Conservation (phyloP, 2,113 vertebrate species). For the Atrichornis clamosus region DNA sequence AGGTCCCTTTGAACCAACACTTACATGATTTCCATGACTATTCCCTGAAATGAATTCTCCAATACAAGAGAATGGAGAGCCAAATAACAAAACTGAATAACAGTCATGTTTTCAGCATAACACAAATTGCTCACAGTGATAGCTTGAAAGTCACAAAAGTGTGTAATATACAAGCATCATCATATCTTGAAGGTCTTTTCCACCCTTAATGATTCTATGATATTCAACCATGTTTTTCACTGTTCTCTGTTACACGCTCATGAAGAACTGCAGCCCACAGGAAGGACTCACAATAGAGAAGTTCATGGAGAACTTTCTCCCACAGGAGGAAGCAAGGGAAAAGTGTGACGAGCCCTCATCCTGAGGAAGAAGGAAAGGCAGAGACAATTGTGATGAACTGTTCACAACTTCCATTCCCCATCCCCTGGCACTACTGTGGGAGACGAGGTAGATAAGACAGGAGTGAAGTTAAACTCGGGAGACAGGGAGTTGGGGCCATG, state of each 20-base stretch:
- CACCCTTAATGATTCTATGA: background rate
- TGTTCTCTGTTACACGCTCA: background rate
- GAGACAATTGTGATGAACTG: background rate
- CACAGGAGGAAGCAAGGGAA: background rate
- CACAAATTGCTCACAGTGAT: background rate
- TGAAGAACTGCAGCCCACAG: background rate
- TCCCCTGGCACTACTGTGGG: too few species aligned
- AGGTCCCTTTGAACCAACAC: background rate
- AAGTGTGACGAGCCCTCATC: background rate
- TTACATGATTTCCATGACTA: background rate
- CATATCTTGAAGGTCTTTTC: background rate
- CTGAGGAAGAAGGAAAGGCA: background rate
- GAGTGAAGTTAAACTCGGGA: background rate
- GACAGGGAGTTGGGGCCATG: background rate
- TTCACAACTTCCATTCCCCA: background rate
- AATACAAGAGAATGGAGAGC: background rate
- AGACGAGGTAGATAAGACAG: background rate
- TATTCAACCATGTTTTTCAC: background rate
- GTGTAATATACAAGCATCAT: background rate
- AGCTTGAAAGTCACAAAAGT: background rate
- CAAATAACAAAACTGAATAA: background rate
- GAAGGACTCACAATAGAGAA: background rate
- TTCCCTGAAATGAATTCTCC: background rate
- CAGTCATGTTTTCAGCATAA: background rate
- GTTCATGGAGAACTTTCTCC: background rate